Base-by-base conservation (phyloP, 2,888 invertebrate species). In the Rhingia campestris region DNA sequence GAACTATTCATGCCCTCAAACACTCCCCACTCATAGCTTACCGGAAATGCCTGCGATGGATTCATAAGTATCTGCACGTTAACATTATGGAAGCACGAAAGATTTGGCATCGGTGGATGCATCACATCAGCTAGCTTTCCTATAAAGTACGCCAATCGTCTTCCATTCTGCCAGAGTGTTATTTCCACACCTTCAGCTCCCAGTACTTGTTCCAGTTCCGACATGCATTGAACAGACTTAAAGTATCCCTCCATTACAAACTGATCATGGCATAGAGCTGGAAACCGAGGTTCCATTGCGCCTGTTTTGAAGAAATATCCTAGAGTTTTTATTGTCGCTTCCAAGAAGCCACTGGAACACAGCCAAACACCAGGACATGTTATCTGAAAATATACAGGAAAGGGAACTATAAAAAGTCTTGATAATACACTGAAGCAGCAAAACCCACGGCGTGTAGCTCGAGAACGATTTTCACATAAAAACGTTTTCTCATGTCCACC, bases 301-400 rank as follows among this genome's bases (percentile, higher is more conserved):
- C 89, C 90, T 0, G 91, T 90, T 39, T 90, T 89, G 67, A 91
- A 91, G 72, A 88, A 91, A 63, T 91, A 91, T 10, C 91, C 91
- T 45, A 91, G 77, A 0, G 89, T 88, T 67, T 91, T 91, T 3
- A 91, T 84, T n/a, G 90, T 91, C 2, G 87, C 88, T 86, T 91
- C 91, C 74, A 91, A 75, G 72, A 88, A 90, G 37, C 91, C 90
- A 86, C 89, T 90, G 7, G 89, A 89, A 72, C 91, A 91, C 0
- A 91, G 87, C 90, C 91, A 91, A 39, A 91, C 91, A 2, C 91
- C 91, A 0, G 91, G 91, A 45, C 91, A 91, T 45, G 91, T 91
- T 35, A 91, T 87, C 91, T 91, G 49, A 4, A 86, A 86, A 45
- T 30, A 22, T 22, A 22, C 22, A 22, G 12, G 58, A 30, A 53